Evolutionary conservation across 1,140 invertebrate genomes (phyloP), one percentile per base, ranked within the genome.

Genomic region (Solenopsis fugax): DNA sequence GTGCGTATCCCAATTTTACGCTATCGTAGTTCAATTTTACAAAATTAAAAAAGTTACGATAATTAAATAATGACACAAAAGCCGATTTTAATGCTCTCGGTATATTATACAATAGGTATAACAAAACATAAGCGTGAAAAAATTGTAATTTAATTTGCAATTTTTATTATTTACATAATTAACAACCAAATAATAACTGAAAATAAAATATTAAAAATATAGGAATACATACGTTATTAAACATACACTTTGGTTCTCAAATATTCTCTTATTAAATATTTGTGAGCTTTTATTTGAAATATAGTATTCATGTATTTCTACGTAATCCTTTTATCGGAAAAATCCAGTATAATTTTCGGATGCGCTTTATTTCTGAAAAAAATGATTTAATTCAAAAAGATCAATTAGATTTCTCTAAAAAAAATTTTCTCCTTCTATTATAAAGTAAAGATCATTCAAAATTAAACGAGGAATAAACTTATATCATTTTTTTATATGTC

Each of bases 161-260:
- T 72, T 72, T 72, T 72, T 52, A 72, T 72, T 72, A 72, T 72
- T 72, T 50, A 72, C 41, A 34, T 50, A 52, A 72, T 50, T n/a
- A 72, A 71, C 50, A 72, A 45, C 24, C 21, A 5, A 72, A 50
- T 52, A 72, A 50, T 72, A 72, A 72, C 45, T 72, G 24, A 72
- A 72, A 72, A 72, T 50, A 72, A 50, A 72, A 72, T 72, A 72
- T 72, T 72, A 72, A 72, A 72, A 72, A 72, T 72, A 72, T 52
- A 71, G 5, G 45, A 29, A 72, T 72, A 72, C 24, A 50, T 72
- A 12, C 21, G 41, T 72, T 72, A 72, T 72, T 72, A 72, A 52
- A 72, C 69, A 24, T 72, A 72, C 69, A 72, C 69, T 72, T 72
- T 29, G 69, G n/a, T 52, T 72, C 69, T 72, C 52, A 72, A 72